phyloP scores from a whole-genome alignment of 2,888 invertebrate species.

The Orthosia cruda region DNA sequence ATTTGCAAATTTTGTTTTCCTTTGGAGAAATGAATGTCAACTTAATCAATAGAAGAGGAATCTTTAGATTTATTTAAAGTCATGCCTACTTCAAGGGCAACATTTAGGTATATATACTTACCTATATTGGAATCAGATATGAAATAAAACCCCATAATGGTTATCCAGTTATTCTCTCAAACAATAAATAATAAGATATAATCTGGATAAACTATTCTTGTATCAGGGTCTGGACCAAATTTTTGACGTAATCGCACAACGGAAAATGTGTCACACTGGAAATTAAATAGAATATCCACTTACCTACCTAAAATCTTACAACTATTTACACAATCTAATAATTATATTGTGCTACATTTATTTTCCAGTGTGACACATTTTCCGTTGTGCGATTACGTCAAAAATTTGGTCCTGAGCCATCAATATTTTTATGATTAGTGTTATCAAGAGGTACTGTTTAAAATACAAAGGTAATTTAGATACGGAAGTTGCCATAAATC shows the following conservation, averaged over 20 bases:
- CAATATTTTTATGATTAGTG: conserved; percentile 35
- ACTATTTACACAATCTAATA: too few relatives aligned
- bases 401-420: too few relatives aligned
- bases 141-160: conserved; percentile 8
- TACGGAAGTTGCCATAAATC: conserved; percentile 67
- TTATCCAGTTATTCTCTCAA: conserved; percentile 16
- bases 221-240: too few relatives aligned
- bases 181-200: conserved; percentile 16
- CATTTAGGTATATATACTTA: conserved; percentile 10
- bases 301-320: too few relatives aligned
- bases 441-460: conserved; percentile 37
- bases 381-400: too few relatives aligned
- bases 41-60: conserved; percentile 14
- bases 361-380: too few relatives aligned
- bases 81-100: conserved; percentile 18
- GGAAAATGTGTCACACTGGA: too few relatives aligned
- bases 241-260: too few relatives aligned
- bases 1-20: conserved; percentile 38
- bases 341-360: too few relatives aligned
- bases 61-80: conserved; percentile 26
- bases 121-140: conserved; percentile 18
- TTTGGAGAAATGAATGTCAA: conserved; percentile 22
- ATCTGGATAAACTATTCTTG: conserved; percentile 23
- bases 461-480: conserved; percentile 47
- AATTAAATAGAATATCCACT: too few relatives aligned